These are phyloP conservation scores for Frankliniella intonsa DNA, from an alignment of 2,888 invertebrate genomes.

Conservation along the genomic window DNA sequence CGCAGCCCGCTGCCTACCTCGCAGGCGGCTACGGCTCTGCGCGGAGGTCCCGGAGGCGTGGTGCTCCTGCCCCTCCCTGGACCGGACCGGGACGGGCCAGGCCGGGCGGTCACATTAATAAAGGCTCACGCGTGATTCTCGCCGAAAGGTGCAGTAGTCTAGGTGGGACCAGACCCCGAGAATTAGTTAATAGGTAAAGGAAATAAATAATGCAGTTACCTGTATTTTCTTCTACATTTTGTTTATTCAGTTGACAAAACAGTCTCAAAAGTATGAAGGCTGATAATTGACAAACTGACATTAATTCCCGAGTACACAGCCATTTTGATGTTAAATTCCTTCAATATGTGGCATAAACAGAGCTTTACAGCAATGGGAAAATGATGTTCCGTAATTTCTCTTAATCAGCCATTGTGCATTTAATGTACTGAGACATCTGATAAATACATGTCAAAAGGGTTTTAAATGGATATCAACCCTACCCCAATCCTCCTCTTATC, in stretches of 20 bases:
- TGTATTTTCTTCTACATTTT: neutral
- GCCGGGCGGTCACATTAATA: no score
- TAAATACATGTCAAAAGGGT: neutral
- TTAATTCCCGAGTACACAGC: neutral
- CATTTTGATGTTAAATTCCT: neutral
- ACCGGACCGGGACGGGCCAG: no score
- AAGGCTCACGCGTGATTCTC: no score
- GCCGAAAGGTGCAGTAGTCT: no score
- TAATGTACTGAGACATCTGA: neutral
- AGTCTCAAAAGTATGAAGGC: conserved; percentile 15
- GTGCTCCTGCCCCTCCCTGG: no score
- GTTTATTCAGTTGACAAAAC: neutral
- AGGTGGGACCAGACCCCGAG: no score
- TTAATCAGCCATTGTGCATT: neutral
- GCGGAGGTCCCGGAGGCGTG: no score
- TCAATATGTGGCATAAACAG: neutral
- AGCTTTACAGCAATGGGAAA: neutral
- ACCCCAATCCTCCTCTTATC: no score
- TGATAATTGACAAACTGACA: conserved; percentile 5
- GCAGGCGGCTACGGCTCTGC: no score
- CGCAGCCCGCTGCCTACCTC: no score
- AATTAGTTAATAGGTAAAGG: no score
- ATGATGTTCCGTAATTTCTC: neutral
- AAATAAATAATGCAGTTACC: neutral
- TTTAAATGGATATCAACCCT: neutral